Evolutionary conservation across 2,113 vertebrate genomes (phyloP), one percentile per base, ranked within the genome.

Genomic region (Arothron firmamentum): DNA sequence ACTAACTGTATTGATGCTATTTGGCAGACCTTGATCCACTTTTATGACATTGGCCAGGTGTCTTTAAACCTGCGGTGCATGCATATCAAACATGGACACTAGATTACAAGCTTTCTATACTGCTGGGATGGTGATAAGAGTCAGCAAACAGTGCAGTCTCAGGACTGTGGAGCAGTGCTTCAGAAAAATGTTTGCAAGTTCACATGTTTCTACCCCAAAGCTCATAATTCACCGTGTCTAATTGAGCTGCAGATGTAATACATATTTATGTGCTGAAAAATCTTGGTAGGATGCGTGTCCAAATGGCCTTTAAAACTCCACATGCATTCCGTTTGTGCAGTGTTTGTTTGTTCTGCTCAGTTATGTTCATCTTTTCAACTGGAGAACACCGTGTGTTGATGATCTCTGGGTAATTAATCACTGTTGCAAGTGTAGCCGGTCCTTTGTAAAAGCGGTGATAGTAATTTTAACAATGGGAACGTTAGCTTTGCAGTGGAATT

Each of bases 361-460:
- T 12, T 78, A 77, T 76, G 56, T 28, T 31, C 60, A 60, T 76
- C 14, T 73, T 67, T 76, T 70, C 65, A 50, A 56, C 62, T 61
- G 56, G 67, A 74, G 72, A 77, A 79, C 79, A 71, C 71, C 81
- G 70, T 75, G 67, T 77, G 72, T 78, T 75, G 62, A 79, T 69
- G 65, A 67, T 77, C 64, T 87, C 88, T 82, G 83, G 75, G 75
- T 84, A 85, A 85, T 80, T 85, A 82, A 83, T 85, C 70, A 78
- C 59, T 77, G 79, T 60, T 83, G 66, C 41, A 53, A 82, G 66
- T 17, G 59, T 63, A 70, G 45, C 48, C 76, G 74, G 68, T 65
- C 20, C 51, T 81, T 66, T 77, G 59, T 72, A 77, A 59, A 77
- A 52, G 42, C 9, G 62, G 58, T 50, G 19, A 18, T 68, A 42